Base-by-base conservation (phyloP, 2,113 vertebrate species). In the Psephotus haematonotus region DNA sequence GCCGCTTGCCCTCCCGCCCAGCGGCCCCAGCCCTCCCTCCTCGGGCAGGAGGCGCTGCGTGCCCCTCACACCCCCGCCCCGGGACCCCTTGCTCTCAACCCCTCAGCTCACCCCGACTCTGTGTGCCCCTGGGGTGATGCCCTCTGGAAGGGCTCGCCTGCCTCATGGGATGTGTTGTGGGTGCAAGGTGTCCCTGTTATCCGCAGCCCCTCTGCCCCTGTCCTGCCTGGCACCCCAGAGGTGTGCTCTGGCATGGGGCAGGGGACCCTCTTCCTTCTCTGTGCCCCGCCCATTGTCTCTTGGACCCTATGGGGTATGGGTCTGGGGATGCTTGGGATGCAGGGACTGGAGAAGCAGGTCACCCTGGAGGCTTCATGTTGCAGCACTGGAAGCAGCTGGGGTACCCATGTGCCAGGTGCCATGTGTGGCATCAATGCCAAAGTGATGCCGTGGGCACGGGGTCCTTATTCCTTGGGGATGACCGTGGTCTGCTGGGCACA, bases 371-470 rank as follows among this genome's bases (percentile, higher is more conserved):
- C 65, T 79, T 70, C 31, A 3, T 7, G 37, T 25, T 43, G 62
- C 79, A 65, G 68, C 23, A 11, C 47, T 50, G 50, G 18, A 5
- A 41, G 11, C 8, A 55, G 31, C 6, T n/a, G 52, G 27, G 27
- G 29, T 18, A 39, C 28, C n/a, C 25, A 9, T 0, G 1, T 65
- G 31, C 16, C 27, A 31, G 24, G 50, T 49, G 62, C 52, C 47
- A 35, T 1, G 20, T 25, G 35, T 50, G 37, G 41, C 65, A 74
- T 53, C 46, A 33, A 4, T 1, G 8, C 19, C 25, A 53, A 79
- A 39, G 28, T 0, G 0, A 39, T 64, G 39, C 44, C 25, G 6
- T 9, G 43, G 49, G 14, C 17, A 46, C 2, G 3, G 27, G 13
- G 16, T 37, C 33, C 28, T 69, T 74, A 27, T 7, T 67, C 13